phyloP scores from a whole-genome alignment of 1,140 invertebrate genomes.

The Drosophila sulfurigaster region DNA sequence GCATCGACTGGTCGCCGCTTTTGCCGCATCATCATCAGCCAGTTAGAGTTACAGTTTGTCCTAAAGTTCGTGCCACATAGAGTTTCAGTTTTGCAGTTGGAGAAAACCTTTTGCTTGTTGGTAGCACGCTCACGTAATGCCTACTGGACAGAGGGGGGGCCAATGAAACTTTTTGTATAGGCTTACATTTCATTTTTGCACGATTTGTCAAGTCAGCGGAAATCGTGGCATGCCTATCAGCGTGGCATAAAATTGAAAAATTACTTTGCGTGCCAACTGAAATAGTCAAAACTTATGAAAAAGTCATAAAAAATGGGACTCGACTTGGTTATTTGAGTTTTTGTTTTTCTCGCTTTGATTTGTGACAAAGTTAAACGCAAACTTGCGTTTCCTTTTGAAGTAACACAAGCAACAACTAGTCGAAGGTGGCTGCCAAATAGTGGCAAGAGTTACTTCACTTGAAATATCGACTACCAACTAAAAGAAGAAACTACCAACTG shows the following conservation, averaged over 20 bases:
- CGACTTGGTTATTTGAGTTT: slow-evolving; percentile 33
- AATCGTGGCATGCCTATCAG: slow-evolving; percentile 82
- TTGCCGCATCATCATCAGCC: slow-evolving; percentile 70
- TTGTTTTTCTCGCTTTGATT: slow-evolving; percentile 52
- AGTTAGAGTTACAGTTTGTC: slow-evolving; percentile 27
- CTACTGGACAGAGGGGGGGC: slow-evolving; percentile 16
- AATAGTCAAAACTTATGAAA: slow-evolving; percentile 69
- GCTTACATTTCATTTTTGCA: slow-evolving; percentile 81
- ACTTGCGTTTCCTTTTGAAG: slow-evolving; percentile 49
- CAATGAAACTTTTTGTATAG: slow-evolving; percentile 58
- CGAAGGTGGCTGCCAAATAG: slow-evolving; percentile 49
- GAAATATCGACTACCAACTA: neutral
- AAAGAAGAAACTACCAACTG: neutral
- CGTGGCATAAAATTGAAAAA: slow-evolving; percentile 81
- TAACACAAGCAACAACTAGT: slow-evolving; percentile 38
- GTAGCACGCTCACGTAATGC: slow-evolving; percentile 70
- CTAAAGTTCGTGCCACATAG: too few relatives aligned
- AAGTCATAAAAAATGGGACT: slow-evolving; percentile 65
- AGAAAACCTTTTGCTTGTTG: slow-evolving; percentile 38
- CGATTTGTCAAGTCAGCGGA: slow-evolving; percentile 84
- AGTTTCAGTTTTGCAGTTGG: slow-evolving; percentile 6
- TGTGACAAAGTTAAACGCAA: slow-evolving; percentile 72
- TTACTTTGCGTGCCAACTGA: slow-evolving; percentile 70
- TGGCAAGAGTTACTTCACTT: neutral
- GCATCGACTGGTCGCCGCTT: slow-evolving; percentile 41